Conservation (phyloP, 2,888 invertebrate genomes). For the Amiota minor region DNA sequence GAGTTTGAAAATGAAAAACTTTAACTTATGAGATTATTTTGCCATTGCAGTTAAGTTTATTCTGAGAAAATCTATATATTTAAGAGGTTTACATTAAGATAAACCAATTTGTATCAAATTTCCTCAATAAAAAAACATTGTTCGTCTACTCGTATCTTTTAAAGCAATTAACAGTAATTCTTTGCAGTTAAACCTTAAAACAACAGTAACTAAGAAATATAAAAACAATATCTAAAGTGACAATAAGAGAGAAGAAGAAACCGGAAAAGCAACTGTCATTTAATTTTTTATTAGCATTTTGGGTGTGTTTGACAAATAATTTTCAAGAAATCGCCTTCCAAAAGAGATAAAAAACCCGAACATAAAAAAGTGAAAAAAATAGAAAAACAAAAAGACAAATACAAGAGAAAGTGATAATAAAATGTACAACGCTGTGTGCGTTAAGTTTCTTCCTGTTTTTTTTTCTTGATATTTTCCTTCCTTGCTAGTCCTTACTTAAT, state of each 20-base stretch:
- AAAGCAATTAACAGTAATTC: no score
- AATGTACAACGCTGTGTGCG: slow-evolving; percentile 21
- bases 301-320: slow-evolving; percentile 21
- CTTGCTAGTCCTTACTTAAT: slow-evolving; percentile 37
- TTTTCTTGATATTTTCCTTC: neutral
- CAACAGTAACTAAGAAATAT: neutral
- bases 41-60: no score
- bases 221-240: neutral
- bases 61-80: no score
- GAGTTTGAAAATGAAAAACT: no score
- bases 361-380: neutral
- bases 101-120: no score
- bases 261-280: neutral
- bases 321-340: slow-evolving; percentile 21
- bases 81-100: no score
- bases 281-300: slow-evolving; percentile 18
- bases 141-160: no score
- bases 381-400: neutral
- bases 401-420: neutral
- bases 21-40: no score
- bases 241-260: slow-evolving; percentile 7
- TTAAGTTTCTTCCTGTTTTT: neutral
- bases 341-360: slow-evolving; percentile 6
- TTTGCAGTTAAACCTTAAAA: neutral
- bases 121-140: no score